Evolutionary conservation across 2,888 invertebrate species (phyloP).

Genomic region (Dicranocentrus wangi): DNA sequence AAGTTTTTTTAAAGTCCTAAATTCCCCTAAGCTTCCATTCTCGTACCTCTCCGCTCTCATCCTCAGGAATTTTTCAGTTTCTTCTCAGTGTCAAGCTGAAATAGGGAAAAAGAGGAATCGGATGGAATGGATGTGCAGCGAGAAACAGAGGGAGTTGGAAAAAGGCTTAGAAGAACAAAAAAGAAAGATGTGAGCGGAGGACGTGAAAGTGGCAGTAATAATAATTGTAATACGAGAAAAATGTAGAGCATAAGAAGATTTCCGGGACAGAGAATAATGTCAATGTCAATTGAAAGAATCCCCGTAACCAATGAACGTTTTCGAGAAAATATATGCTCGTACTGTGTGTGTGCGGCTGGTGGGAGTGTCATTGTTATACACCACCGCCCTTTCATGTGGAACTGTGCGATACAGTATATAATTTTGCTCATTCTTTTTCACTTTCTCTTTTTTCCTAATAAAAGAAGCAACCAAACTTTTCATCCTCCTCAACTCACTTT

Average conservation of each 20-base stretch:
- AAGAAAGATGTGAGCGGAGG: background rate
- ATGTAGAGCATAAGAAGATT: slow-evolving; percentile 30
- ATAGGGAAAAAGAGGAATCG: slow-evolving; percentile 8
- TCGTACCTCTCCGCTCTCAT: background rate
- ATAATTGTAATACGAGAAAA: slow-evolving; percentile 32
- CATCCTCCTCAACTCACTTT: too few relatives aligned
- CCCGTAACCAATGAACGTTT: background rate
- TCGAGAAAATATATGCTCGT: too few relatives aligned
- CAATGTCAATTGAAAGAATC: slow-evolving; percentile 22
- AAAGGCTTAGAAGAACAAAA: background rate
- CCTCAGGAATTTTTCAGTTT: slow-evolving; percentile 16
- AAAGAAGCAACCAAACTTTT: too few relatives aligned
- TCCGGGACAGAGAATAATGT: slow-evolving; percentile 31
- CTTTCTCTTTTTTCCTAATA: too few relatives aligned
- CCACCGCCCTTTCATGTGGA: too few relatives aligned
- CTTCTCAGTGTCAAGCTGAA: slow-evolving; percentile 24
- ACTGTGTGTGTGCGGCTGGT: background rate
- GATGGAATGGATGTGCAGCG: background rate
- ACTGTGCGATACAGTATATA: too few relatives aligned
- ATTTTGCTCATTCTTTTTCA: too few relatives aligned
- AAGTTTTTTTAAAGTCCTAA: background rate
- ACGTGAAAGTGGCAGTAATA: slow-evolving; percentile 24
- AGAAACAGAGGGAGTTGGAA: background rate
- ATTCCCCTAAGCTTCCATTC: background rate
- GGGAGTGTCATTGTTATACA: too few relatives aligned